phyloP scores from a whole-genome alignment of 2,888 invertebrate genomes.

The Cephalotes varians region DNA sequence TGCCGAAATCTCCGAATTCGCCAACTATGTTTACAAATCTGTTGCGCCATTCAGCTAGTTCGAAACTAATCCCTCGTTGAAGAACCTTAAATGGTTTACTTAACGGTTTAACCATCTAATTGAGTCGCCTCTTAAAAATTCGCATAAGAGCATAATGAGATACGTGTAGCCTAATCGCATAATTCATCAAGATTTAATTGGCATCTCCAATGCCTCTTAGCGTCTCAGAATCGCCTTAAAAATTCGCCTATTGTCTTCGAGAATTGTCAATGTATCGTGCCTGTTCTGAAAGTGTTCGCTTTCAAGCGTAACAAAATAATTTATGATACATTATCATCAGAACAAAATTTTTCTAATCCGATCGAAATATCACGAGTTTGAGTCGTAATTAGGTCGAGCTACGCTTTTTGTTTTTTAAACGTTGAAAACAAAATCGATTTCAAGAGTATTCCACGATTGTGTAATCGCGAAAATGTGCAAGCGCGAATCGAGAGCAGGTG shows the following conservation, averaged over 20 bases:
- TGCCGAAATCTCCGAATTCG: background rate
- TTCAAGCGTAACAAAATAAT: background rate
- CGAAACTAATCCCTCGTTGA: background rate
- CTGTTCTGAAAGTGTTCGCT: background rate
- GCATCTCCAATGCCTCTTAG: background rate
- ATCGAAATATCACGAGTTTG: background rate
- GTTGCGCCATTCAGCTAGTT: background rate
- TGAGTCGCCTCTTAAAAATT: background rate
- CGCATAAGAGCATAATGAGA: background rate
- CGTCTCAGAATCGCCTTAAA: background rate
- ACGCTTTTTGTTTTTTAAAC: background rate
- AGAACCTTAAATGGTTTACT: conserved; percentile 4
- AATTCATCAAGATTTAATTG: conserved; percentile 4
- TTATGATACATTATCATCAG: background rate
- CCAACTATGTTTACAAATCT: background rate
- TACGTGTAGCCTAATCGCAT: background rate
- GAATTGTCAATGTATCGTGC: background rate
- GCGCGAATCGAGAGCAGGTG: background rate
- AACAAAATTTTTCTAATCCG: background rate
- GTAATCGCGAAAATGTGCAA: background rate
- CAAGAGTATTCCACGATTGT: background rate
- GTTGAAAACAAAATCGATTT: background rate
- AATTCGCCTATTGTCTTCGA: background rate
- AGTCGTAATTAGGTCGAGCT: background rate
- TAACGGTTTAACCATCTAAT: background rate